Base-by-base conservation (phyloP, 2,797 vertebrate genomes). In the Gouania willdenowi region DNA sequence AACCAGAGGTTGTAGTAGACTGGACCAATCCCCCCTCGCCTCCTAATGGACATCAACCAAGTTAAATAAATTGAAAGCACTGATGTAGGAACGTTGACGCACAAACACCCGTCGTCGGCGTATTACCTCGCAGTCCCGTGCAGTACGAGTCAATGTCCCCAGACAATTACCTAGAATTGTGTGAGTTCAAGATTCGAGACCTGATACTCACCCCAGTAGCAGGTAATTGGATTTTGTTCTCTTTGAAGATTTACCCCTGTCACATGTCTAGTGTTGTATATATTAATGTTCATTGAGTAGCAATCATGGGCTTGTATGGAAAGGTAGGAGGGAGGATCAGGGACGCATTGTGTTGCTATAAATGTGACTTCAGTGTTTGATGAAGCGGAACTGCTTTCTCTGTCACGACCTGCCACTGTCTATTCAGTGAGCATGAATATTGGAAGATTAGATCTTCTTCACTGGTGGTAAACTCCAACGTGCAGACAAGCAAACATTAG, bases 161-260 rank as follows among this genome's bases (percentile, higher is more conserved):
- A 6, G 32, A 66, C 70, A 68, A 84, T 84, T 79, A 74, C 66
- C 47, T 33, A 6, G 58, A 26, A 50, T n/a, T 26, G 53, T 31
- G 47, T 43, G 59, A 56, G 73, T 51, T 65, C 50, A 48, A 67
- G 60, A 71, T 79, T 65, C 57, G 58, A 19, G 39, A 38, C 45
- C 41, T 39, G 73, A 79, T 77, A 50, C 41, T 28, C 20, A 12
- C 33, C 38, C 19, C 44, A n/a, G 42, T 5, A 21, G 39, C 50
- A 59, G 59, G 51, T 79, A 79, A 86, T 82, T 84, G 81, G 82
- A 86, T 85, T 81, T 73, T 70, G 41, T 71, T 61, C 68, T 52
- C 38, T 71, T 72, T 67, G 69, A 75, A 65, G 57, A 48, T 74
- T 54, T 56, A 53, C 53, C 41, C n/a, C 31, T 51, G 36, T 25